These are phyloP conservation scores for Platycheirus albimanus DNA, from an alignment of 2,888 invertebrate genomes.

Conservation along the genomic window DNA sequence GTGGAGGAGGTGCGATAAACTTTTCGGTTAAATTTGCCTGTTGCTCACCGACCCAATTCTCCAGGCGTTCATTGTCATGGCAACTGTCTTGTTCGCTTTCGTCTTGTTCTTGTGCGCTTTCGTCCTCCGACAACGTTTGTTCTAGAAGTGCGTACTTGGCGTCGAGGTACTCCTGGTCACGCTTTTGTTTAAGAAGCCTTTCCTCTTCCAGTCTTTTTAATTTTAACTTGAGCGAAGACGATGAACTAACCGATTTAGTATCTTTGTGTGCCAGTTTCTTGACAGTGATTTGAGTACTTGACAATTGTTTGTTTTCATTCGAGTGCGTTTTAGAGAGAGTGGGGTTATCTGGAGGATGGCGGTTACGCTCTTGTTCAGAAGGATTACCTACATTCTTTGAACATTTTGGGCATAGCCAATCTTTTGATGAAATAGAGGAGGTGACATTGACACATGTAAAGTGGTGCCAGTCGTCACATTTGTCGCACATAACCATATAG, in stretches of 20 bases:
- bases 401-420: too few relatives aligned
- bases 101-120: too few relatives aligned
- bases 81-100: neutral
- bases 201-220: neutral
- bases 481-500: too few relatives aligned
- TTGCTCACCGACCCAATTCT: neutral
- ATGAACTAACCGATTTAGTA: neutral
- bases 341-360: too few relatives aligned
- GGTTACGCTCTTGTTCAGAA: too few relatives aligned
- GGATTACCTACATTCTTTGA: too few relatives aligned
- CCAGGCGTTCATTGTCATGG: neutral
- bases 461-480: too few relatives aligned
- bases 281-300: neutral
- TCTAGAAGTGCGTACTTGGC: neutral
- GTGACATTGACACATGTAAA: too few relatives aligned
- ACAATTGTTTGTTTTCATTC: neutral
- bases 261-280: too few relatives aligned
- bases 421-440: too few relatives aligned
- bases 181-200: neutral
- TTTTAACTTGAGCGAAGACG: neutral
- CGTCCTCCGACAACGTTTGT: neutral
- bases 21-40: too few relatives aligned
- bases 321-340: too few relatives aligned
- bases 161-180: constrained; percentile 4
- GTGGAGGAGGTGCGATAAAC: neutral